Evolutionary conservation across 2,113 vertebrate genomes (phyloP).

Genomic region (Oxygymnocypris stewartii): DNA sequence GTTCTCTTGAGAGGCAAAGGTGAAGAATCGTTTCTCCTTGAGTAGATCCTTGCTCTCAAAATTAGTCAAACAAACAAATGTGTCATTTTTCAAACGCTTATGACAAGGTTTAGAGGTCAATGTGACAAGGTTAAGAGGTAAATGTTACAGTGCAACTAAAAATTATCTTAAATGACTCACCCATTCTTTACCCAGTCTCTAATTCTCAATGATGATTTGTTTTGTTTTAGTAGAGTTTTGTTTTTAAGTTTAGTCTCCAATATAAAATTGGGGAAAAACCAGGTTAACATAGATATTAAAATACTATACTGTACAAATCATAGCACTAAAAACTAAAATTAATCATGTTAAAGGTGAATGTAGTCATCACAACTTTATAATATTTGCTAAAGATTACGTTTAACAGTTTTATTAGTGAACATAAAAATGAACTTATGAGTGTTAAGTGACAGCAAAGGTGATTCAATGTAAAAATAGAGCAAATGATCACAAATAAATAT

Average conservation of each 20-base stretch:
- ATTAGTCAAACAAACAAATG: background rate
- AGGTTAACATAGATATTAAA: background rate
- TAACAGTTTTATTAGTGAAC: too few species aligned
- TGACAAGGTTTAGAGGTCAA: background rate
- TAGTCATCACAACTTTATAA: background rate
- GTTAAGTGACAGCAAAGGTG: background rate
- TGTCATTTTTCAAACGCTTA: background rate
- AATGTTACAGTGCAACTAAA: background rate
- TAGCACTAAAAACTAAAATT: too few species aligned
- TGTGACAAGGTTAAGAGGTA: background rate
- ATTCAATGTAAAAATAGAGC: background rate
- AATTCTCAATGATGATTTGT: background rate
- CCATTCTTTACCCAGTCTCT: background rate
- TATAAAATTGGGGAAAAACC: background rate
- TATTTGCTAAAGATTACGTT: too few species aligned
- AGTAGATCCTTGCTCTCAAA: background rate
- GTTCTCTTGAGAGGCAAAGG: conserved; percentile 5
- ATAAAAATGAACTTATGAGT: background rate
- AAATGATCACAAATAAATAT: background rate
- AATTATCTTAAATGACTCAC: background rate
- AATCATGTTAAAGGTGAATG: background rate
- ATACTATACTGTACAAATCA: background rate
- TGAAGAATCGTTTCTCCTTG: background rate
- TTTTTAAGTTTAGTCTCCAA: background rate
- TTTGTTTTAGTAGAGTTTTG: background rate